Evolutionary conservation across 2,797 vertebrate species (phyloP).

Genomic region (Eospalax fontanierii): DNA sequence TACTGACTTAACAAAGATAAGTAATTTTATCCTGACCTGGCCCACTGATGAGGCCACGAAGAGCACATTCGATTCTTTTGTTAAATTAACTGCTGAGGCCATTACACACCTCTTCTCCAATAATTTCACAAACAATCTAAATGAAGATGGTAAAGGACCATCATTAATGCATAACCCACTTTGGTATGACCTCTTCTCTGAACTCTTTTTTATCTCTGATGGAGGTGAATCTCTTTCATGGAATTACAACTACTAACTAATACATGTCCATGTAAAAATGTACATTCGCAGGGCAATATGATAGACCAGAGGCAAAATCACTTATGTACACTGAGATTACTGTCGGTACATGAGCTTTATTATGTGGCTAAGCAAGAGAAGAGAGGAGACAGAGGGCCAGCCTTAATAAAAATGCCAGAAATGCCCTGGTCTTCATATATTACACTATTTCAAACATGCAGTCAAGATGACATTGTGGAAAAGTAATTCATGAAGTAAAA

Average conservation of each 20-base stretch:
- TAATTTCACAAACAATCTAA: constrained; percentile 67
- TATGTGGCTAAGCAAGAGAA: constrained; percentile 1
- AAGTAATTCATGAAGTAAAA: not conserved
- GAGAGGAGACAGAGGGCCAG: not conserved
- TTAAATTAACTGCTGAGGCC: constrained; percentile 59
- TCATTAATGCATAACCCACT: constrained; percentile 69
- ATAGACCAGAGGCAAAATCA: constrained; percentile 41
- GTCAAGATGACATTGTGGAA: not conserved
- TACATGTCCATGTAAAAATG: constrained; percentile 35
- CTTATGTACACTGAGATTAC: constrained; percentile 40
- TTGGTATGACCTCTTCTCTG: constrained; percentile 64
- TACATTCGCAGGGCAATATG: constrained; percentile 3
- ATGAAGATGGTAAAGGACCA: constrained; percentile 57
- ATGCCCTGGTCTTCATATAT: not conserved
- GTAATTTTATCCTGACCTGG: constrained; percentile 40
- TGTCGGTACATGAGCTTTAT: not conserved
- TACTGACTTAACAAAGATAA: constrained; percentile 21
- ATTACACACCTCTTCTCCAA: constrained; percentile 35
- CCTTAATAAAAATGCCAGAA: not conserved
- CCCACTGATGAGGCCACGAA: not conserved
- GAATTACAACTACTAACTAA: constrained; percentile 70
- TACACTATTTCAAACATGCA: not conserved
- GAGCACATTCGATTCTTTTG: constrained; percentile 33
- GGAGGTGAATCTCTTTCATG: constrained; percentile 50
- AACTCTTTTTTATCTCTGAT: constrained; percentile 60